Evolutionary conservation across 1,140 invertebrate genomes (phyloP).

Genomic region (Zaprionus vittiger): DNA sequence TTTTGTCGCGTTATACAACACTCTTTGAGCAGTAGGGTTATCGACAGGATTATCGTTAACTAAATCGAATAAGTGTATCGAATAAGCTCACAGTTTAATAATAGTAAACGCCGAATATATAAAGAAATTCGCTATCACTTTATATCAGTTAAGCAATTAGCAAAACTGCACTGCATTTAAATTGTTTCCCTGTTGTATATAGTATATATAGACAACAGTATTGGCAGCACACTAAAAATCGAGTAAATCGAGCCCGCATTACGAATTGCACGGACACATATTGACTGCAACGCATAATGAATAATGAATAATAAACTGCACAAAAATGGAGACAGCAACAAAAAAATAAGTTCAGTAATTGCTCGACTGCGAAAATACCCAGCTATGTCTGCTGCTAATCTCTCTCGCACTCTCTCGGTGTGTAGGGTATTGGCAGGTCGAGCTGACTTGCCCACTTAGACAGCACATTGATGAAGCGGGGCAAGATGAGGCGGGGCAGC

Average conservation of each 20-base stretch:
- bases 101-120: too few species aligned
- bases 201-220: background rate
- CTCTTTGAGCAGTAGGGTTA: too few species aligned
- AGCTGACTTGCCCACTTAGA: background rate
- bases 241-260: background rate
- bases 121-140: background rate
- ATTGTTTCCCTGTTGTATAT: background rate
- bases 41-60: too few species aligned
- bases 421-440: background rate
- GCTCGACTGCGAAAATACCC: background rate
- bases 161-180: background rate
- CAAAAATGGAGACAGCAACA: background rate
- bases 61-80: too few species aligned
- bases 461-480: background rate
- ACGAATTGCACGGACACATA: background rate
- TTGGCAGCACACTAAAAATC: background rate
- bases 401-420: background rate
- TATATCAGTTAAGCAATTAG: background rate
- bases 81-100: too few species aligned
- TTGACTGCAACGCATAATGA: background rate
- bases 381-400: background rate
- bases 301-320: constrained; percentile 5
- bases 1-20: too few species aligned
- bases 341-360: background rate
- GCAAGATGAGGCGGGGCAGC: constrained; percentile 21